A percentile compares a stretch with the other conserved stretches of the same genome.
Conservation (phyloP, 2,113 vertebrate genomes). For the Scomber colias region DNA sequence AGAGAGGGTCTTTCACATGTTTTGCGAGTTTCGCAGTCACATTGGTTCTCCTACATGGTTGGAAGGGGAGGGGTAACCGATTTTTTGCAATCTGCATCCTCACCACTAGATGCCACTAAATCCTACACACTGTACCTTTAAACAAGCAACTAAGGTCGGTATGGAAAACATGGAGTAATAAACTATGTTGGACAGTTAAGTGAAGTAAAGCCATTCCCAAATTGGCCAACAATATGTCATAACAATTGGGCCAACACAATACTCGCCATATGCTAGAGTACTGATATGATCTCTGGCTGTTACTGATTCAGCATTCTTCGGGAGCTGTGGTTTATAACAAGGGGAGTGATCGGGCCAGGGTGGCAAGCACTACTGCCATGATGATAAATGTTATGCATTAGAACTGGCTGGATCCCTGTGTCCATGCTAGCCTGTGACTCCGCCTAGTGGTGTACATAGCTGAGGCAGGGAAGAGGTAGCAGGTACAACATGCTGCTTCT, state of each 20-base stretch:
- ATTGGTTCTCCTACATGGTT: too few species aligned
- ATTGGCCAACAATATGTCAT: constrained; percentile 35
- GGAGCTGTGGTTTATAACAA: constrained; percentile 46
- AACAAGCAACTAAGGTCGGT: constrained; percentile 17
- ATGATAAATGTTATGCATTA: constrained; percentile 74
- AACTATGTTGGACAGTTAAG: constrained; percentile 6
- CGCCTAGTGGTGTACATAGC: constrained; percentile 50
- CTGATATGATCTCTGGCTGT: constrained; percentile 47
- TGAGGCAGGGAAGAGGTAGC: constrained; percentile 19
- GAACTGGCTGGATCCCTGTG: constrained; percentile 48
- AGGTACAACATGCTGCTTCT: constrained; percentile 6
- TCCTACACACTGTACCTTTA: too few species aligned
- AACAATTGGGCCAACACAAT: constrained; percentile 27
- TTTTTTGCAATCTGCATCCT: too few species aligned
- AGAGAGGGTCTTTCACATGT: too few species aligned
- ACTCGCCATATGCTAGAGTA: constrained; percentile 26
- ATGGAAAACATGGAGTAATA: constrained; percentile 19
- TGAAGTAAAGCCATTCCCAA: constrained; percentile 22
- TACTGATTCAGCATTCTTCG: constrained; percentile 66
- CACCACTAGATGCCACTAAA: too few species aligned
- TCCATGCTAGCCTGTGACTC: constrained; percentile 49
- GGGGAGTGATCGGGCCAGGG: constrained; percentile 39
- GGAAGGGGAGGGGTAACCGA: too few species aligned
- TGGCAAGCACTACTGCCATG: constrained; percentile 52
- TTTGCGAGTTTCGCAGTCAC: too few species aligned